These are phyloP conservation scores for Phylloscopus trochiloides DNA, from an alignment of 2,113 vertebrate species.

Conservation along the genomic window DNA sequence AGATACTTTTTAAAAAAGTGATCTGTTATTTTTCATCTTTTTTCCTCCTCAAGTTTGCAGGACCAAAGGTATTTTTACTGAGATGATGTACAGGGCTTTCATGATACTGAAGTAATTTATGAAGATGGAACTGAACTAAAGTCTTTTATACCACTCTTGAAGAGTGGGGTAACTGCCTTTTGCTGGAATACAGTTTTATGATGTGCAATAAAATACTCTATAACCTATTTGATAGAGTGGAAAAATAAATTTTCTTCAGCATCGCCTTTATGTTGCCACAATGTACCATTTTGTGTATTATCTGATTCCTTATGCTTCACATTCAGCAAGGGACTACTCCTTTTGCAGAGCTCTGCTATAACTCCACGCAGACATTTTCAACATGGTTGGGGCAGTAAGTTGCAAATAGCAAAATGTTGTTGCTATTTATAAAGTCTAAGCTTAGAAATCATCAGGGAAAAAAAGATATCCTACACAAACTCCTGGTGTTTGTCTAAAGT, in stretches of 20 bases:
- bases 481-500: neutral
- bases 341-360: neutral
- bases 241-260: slow-evolving; percentile 44
- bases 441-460: neutral
- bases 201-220: slow-evolving; percentile 19
- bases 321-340: neutral
- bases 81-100: neutral
- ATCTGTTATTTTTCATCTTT: neutral
- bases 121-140: slow-evolving; percentile 3
- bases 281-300: neutral
- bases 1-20: neutral
- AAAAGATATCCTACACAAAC: neutral
- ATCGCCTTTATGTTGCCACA: neutral
- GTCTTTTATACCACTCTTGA: neutral
- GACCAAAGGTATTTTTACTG: neutral
- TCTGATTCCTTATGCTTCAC: neutral
- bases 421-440: neutral
- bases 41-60: neutral
- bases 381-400: neutral
- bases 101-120: slow-evolving; percentile 10
- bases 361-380: neutral
- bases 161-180: neutral
- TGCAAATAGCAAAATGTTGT: neutral
- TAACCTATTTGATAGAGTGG: slow-evolving; percentile 36
- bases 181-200: slow-evolving; percentile 29